These are phyloP conservation scores for Parus major DNA, from an alignment of 2,113 vertebrate genomes.

Conservation along the genomic window DNA sequence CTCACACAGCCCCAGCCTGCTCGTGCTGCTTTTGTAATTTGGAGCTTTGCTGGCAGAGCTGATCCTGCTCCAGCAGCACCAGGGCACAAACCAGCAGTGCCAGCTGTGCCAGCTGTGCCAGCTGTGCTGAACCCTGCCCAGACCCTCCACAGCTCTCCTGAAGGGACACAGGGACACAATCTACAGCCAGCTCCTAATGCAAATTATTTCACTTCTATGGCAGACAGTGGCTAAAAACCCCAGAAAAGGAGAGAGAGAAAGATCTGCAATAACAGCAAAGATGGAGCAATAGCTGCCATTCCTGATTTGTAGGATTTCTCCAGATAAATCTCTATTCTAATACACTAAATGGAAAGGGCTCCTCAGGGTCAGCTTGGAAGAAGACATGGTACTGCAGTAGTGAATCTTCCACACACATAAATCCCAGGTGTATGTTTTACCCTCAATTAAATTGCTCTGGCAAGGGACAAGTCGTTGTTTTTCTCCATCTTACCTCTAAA, in stretches of 20 bases:
- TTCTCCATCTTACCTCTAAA: not conserved
- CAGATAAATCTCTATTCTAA: not conserved
- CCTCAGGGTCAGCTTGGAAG: not conserved
- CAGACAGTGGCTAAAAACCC: not conserved
- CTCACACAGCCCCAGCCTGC: no score
- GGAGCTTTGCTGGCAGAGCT: not conserved
- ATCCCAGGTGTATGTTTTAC: not conserved
- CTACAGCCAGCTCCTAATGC: not conserved
- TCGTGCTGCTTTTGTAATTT: not conserved
- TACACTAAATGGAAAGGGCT: not conserved
- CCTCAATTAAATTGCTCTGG: not conserved
- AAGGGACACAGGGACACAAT: not conserved
- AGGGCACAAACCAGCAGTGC: not conserved
- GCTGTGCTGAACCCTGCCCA: not conserved
- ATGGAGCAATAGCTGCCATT: not conserved
- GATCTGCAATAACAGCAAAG: not conserved
- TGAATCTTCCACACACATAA: not conserved
- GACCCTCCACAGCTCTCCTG: not conserved
- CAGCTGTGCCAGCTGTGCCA: not conserved
- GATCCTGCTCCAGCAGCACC: not conserved
- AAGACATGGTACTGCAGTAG: not conserved
- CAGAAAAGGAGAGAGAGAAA: not conserved
- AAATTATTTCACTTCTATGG: not conserved
- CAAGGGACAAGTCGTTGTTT: not conserved
- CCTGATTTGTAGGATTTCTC: not conserved